A percentile compares a stretch with the other conserved stretches of the same genome.
phyloP scores from a whole-genome alignment of 2,113 vertebrate species.

The Eurypyga helias region DNA sequence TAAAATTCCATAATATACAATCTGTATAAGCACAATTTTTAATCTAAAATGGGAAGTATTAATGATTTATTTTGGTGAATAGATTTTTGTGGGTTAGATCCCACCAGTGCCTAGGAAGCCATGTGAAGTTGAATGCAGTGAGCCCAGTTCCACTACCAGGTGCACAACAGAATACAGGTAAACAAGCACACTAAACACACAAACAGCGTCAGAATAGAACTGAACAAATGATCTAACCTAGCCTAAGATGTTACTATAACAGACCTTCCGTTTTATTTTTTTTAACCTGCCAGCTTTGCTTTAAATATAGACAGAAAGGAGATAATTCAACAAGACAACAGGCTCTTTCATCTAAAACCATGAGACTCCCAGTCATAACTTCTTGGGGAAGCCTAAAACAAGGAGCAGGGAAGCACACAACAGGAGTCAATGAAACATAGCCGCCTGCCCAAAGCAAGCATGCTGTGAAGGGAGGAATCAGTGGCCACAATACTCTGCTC shows the following conservation, averaged over 20 bases:
- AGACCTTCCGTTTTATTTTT: conserved; percentile 22
- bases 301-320: conserved; percentile 13
- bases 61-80: background rate
- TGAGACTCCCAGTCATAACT: background rate
- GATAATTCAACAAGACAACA: conserved; percentile 65
- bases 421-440: conserved; percentile 2
- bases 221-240: background rate
- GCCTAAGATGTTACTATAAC: background rate
- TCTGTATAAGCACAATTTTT: background rate
- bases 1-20: background rate
- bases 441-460: background rate
- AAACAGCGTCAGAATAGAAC: no score
- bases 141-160: background rate
- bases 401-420: background rate
- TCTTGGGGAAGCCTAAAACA: conserved; percentile 18
- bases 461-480: background rate
- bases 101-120: background rate
- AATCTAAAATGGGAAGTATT: background rate
- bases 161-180: background rate
- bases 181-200: background rate
- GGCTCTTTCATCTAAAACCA: conserved; percentile 40
- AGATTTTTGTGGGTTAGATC: background rate
- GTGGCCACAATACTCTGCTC: background rate
- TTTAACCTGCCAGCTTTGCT: conserved; percentile 32
- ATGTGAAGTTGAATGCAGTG: background rate